A percentile compares a stretch with the other conserved stretches of the same genome.
Evolutionary conservation across 2,113 vertebrate genomes (phyloP).

Genomic region (Austrofundulus limnaeus): DNA sequence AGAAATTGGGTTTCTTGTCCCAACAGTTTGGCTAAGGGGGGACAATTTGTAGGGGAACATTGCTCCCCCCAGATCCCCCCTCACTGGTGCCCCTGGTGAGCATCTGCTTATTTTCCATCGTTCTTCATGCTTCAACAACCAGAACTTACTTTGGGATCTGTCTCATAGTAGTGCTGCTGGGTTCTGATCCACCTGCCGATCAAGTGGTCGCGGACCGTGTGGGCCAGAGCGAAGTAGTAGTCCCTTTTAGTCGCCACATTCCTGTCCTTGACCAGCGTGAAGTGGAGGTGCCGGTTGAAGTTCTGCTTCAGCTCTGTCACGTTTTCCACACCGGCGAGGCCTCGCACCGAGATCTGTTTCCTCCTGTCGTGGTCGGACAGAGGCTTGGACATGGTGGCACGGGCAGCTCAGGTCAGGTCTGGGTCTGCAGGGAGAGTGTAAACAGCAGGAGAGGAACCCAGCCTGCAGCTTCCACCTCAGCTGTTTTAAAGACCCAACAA

Average conservation of each 20-base stretch:
- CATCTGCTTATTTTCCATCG: too few relatives aligned
- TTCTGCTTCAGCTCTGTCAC: conserved; percentile 86
- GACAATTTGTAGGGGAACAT: too few relatives aligned
- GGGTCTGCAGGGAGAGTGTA: conserved; percentile 39
- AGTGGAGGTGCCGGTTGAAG: conserved; percentile 90
- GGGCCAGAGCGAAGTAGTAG: conserved; percentile 90
- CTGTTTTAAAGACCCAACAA: conserved; percentile 62
- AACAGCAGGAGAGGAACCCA: conserved; percentile 48
- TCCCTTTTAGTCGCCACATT: conserved; percentile 87
- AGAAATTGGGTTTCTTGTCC: too few relatives aligned
- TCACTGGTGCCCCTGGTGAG: too few relatives aligned
- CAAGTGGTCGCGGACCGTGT: conserved; percentile 89
- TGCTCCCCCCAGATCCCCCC: too few relatives aligned
- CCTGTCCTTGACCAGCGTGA: conserved; percentile 91
- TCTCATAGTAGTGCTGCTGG: conserved; percentile 93
- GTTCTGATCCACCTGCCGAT: conserved; percentile 91
- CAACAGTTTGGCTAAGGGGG: too few relatives aligned
- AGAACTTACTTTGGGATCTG: conserved; percentile 88
- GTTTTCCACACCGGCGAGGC: conserved; percentile 89
- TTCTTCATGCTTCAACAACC: neutral
- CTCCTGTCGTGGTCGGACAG: conserved; percentile 85
- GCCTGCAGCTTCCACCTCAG: conserved; percentile 6
- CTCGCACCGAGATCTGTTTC: conserved; percentile 89
- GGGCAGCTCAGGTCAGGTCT: conserved; percentile 31
- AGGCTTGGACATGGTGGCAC: conserved; percentile 84